phyloP scores from a whole-genome alignment of 64 coral and sea anemone species.

The Exaiptasia diaphana region DNA sequence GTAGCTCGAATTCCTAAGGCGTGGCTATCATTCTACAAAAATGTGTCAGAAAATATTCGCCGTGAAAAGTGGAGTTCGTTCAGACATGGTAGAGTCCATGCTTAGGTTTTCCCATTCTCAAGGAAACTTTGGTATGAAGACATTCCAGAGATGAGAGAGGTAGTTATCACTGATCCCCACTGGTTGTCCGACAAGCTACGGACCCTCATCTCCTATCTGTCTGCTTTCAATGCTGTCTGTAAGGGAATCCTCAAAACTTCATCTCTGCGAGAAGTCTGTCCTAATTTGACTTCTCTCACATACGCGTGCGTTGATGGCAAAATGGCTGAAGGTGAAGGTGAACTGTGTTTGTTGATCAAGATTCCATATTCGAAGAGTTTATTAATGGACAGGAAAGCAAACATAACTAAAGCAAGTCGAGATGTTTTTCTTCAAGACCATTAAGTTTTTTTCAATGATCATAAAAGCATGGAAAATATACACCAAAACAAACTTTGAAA shows the following conservation, averaged over 20 bases:
- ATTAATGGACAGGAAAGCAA: too few species aligned
- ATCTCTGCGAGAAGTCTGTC: constrained; percentile 51
- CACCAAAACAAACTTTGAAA: too few species aligned
- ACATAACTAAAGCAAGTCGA: too few species aligned
- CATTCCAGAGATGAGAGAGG: constrained; percentile 53
- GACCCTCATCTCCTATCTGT: constrained; percentile 42
- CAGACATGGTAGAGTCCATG: constrained; percentile 53
- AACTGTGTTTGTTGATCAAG: too few species aligned
- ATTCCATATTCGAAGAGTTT: too few species aligned
- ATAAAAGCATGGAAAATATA: too few species aligned
- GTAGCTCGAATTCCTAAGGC: constrained; percentile 74
- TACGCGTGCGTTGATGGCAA: too few species aligned
- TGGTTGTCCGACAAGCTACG: constrained; percentile 77
- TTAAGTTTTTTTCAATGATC: too few species aligned
- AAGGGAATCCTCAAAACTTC: constrained; percentile 49
- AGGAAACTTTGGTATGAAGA: constrained; percentile 79
- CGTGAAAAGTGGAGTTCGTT: constrained; percentile 42
- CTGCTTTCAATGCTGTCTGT: constrained; percentile 33
- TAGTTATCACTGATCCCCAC: constrained; percentile 63
- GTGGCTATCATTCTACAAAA: constrained; percentile 69
- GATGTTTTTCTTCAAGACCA: too few species aligned
- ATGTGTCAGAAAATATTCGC: constrained; percentile 67
- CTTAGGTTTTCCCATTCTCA: constrained; percentile 78
- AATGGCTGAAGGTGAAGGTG: too few species aligned
- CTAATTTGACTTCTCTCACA: constrained; percentile 45